Evolutionary conservation across 2,797 vertebrate genomes (phyloP).

Genomic region (Ctenopoma multispine): DNA sequence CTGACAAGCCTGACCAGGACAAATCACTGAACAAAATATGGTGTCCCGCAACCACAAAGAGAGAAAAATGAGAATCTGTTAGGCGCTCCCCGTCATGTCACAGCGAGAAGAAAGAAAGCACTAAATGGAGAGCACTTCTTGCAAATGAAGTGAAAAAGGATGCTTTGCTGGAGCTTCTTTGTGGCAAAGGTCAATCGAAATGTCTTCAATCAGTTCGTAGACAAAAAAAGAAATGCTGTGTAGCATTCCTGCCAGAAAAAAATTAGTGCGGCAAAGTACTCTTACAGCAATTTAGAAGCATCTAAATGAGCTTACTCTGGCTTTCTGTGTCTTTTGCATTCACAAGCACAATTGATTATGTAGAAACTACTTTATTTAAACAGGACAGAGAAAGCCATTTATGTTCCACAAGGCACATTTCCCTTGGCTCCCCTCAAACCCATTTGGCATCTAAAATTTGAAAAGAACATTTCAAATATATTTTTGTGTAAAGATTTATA

Average conservation of each 20-base stretch:
- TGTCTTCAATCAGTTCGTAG: conserved; percentile 66
- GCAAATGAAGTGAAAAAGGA: conserved; percentile 71
- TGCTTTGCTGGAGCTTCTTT: conserved; percentile 54
- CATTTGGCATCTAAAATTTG: not conserved
- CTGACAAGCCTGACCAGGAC: conserved; percentile 77
- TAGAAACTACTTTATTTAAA: conserved; percentile 30
- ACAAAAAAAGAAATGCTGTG: conserved; percentile 22
- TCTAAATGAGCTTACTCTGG: conserved; percentile 34
- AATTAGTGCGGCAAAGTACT: conserved; percentile 31
- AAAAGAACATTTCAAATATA: not conserved
- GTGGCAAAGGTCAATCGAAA: conserved; percentile 76
- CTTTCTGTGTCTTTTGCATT: conserved; percentile 32
- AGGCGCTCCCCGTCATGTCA: conserved; percentile 49
- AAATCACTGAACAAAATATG: conserved; percentile 76
- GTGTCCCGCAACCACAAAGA: conserved; percentile 65
- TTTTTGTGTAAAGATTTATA: not conserved
- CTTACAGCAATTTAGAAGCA: conserved; percentile 32
- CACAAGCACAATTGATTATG: conserved; percentile 39
- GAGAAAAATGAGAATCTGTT: conserved; percentile 78
- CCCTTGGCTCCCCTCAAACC: conserved; percentile 11
- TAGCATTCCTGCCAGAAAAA: conserved; percentile 26
- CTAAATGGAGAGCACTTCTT: conserved; percentile 69
- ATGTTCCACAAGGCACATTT: conserved; percentile 9
- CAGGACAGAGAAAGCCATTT: not conserved
- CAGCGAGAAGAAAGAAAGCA: conserved; percentile 35